Evolutionary conservation across 2,113 vertebrate genomes (phyloP), one percentile per base, ranked within the genome.

Genomic region (Alouatta palliata): DNA sequence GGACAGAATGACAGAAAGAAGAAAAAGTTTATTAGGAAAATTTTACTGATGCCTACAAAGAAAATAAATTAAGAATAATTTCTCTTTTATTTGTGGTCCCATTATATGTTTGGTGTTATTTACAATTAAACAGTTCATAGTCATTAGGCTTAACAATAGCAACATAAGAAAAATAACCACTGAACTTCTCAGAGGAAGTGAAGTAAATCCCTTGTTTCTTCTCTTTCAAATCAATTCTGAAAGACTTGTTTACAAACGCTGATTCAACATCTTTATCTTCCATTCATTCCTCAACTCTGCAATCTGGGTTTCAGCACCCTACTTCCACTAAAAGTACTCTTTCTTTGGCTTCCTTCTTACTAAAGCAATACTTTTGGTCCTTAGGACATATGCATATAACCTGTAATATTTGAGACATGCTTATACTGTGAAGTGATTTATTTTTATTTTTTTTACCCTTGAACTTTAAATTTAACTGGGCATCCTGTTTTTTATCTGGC

Each of bases 401-500:
- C 30, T 73, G 13, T 37, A 92, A 61, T 40, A 80, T 32, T 11
- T 52, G n/a, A 8, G 37, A 70, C 19, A 56, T 49, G 37, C 27
- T 95, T 87, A 61, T 61, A 49, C 9, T 71, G 52, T 85, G 94
- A 93, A 84, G 45, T 17, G 75, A 90, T 13, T 89, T 85, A 75
- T 7, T 35, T 52, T 52, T 49, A n/a, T 52, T 17, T 52, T 52
- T 17, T 19, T 17, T 17, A 4, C 17, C 37, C 27, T 45, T 58
- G 87, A 91, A 91, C 87, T 94, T 94, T 21, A 45, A 66, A 87
- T 94, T 96, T 93, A 58, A 79, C 32, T 11, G 1, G 13, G 27
- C 1, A 1, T 75, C 54, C 21, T 95, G 27, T 23, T 64, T 94
- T 61, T 61, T 21, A 96, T 32, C 82, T 76, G 85, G 8, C 27